phyloP scores from a whole-genome alignment of 2,113 vertebrate species.

The Malurus cyaneus region DNA sequence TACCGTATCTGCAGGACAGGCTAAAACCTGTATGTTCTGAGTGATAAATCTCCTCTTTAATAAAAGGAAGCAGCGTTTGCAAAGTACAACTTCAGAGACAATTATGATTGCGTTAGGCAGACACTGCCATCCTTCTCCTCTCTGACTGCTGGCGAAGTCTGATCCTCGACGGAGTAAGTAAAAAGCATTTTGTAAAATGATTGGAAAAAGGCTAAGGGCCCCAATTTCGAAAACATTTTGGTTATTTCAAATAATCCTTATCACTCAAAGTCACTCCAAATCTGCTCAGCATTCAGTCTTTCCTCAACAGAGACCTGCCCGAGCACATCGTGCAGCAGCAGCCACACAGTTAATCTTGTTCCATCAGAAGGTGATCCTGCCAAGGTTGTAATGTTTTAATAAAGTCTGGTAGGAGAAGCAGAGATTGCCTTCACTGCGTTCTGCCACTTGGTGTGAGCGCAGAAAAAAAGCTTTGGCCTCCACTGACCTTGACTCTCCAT shows the following conservation, averaged over 20 bases:
- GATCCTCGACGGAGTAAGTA: background rate
- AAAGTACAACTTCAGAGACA: slow-evolving; percentile 36
- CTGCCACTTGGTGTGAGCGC: background rate
- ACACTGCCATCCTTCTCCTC: slow-evolving; percentile 4
- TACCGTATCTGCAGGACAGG: slow-evolving; percentile 13
- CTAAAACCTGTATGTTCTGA: slow-evolving; percentile 14
- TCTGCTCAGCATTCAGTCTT: slow-evolving; percentile 24
- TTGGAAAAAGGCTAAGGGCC: background rate
- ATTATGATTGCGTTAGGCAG: slow-evolving; percentile 41
- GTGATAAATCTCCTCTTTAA: slow-evolving; percentile 58
- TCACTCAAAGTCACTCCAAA: slow-evolving; percentile 53
- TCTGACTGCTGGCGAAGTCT: background rate
- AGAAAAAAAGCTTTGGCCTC: slow-evolving; percentile 16
- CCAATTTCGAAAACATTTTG: background rate
- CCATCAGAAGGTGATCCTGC: slow-evolving; percentile 51
- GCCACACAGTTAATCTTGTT: slow-evolving; percentile 50
- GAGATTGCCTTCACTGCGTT: background rate
- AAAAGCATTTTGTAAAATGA: slow-evolving; percentile 30
- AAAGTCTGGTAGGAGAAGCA: slow-evolving; percentile 24
- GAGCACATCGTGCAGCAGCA: background rate
- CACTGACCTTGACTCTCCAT: slow-evolving; percentile 47
- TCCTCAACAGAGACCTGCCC: slow-evolving; percentile 23
- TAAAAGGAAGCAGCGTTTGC: slow-evolving; percentile 58
- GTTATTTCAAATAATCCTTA: slow-evolving; percentile 45
- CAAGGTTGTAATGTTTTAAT: slow-evolving; percentile 62